Conservation (phyloP, 2,113 vertebrate species). For the rabbit (Oryctolagus cuniculus) region DNA sequence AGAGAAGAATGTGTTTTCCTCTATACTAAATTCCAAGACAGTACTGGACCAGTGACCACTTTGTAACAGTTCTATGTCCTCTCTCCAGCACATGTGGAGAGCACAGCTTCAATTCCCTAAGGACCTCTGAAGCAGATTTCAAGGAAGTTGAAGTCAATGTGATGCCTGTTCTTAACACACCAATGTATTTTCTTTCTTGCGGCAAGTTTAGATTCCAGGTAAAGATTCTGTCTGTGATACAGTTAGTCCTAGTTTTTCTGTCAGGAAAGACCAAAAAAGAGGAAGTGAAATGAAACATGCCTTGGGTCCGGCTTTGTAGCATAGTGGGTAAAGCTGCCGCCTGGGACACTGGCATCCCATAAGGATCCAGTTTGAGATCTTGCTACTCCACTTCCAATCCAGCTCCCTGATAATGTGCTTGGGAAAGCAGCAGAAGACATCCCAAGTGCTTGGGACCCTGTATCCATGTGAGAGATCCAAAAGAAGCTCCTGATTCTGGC, state of each 20-base stretch:
- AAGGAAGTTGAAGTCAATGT: constrained; percentile 24
- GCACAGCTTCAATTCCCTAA: not conserved
- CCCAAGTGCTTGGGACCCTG: no score
- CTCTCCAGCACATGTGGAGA: not conserved
- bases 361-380: no score
- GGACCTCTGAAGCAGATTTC: constrained; percentile 72
- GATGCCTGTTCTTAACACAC: not conserved
- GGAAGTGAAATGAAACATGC: constrained; percentile 24
- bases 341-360: no score
- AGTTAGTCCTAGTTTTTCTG: not conserved
- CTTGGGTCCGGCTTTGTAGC: no score
- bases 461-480: no score
- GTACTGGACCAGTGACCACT: constrained; percentile 23
- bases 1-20: constrained; percentile 66
- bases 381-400: no score
- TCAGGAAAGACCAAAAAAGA: constrained; percentile 33
- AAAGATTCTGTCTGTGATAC: constrained; percentile 24
- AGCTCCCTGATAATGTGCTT: no score
- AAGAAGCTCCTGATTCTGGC: no score
- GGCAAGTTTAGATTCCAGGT: constrained; percentile 52
- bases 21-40: constrained; percentile 80
- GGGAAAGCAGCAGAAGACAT: no score
- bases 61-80: not conserved
- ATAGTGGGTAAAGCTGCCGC: no score
- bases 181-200: not conserved